phyloP scores from a whole-genome alignment of 2,888 invertebrate genomes.

The Lasioglossum zephyrum region DNA sequence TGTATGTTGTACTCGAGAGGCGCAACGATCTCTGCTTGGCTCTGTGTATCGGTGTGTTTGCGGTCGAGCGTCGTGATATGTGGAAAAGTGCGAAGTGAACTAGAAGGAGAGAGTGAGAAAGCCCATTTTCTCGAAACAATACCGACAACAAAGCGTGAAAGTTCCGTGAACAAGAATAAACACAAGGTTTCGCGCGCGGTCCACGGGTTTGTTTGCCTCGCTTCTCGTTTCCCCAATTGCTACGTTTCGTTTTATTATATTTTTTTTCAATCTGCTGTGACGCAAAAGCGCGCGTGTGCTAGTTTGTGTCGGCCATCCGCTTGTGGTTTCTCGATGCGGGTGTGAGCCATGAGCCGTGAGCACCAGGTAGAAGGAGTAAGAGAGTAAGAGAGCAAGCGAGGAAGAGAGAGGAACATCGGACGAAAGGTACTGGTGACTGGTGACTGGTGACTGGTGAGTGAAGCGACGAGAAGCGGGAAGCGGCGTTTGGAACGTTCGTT shows the following conservation, averaged over 20 bases:
- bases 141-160: constrained; percentile 26
- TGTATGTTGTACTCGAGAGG: constrained; percentile 52
- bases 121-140: constrained; percentile 29
- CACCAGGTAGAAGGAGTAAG: constrained; percentile 57
- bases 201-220: constrained; percentile 2
- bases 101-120: constrained; percentile 31
- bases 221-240: constrained; percentile 25
- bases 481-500: constrained; percentile 54
- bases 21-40: constrained; percentile 59
- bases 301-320: constrained; percentile 15
- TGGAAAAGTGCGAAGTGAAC: constrained; percentile 60
- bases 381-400: neutral
- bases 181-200: constrained; percentile 17
- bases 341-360: constrained; percentile 49
- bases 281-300: constrained; percentile 44
- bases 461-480: constrained; percentile 64
- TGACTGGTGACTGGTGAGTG: constrained; percentile 39
- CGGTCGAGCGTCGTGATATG: constrained; percentile 55
- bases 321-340: constrained; percentile 54
- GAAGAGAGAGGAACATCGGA: constrained; percentile 43
- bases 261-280: constrained; percentile 14
- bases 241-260: neutral
- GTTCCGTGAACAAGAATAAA: constrained; percentile 21
- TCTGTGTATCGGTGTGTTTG: constrained; percentile 40
- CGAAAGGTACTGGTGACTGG: constrained; percentile 42